Conservation (phyloP, 2,797 vertebrate species). For the Pseudochirops cupreus region DNA sequence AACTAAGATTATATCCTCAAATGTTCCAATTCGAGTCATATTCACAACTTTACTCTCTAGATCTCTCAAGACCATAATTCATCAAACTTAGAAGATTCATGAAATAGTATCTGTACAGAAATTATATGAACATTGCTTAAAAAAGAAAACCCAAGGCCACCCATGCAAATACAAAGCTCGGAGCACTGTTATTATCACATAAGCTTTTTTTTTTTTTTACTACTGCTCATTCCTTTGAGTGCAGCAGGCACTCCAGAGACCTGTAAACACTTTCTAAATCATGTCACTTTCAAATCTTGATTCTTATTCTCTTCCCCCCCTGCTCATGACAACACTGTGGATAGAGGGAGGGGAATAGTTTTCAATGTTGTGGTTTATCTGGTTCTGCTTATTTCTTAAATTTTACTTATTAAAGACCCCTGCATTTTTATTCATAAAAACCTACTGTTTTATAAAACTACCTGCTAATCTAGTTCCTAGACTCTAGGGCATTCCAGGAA, state of each 20-base stretch:
- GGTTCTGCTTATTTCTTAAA: slow-evolving; percentile 31
- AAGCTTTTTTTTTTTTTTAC: background rate
- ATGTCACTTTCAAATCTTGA: background rate
- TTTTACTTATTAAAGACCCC: slow-evolving; percentile 35
- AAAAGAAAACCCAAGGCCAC: background rate
- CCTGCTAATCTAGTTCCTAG: slow-evolving; percentile 44
- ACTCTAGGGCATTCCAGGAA: slow-evolving; percentile 9
- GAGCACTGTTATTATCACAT: background rate
- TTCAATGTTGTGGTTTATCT: background rate
- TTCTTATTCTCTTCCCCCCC: background rate
- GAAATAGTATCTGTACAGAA: background rate
- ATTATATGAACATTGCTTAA: background rate
- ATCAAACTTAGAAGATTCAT: background rate
- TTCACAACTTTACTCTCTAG: background rate
- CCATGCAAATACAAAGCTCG: background rate
- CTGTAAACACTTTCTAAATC: background rate
- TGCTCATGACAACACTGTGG: background rate
- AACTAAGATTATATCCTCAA: background rate
- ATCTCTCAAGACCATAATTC: background rate
- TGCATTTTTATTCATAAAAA: slow-evolving; percentile 4
- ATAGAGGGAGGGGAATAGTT: background rate
- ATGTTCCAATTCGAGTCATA: background rate
- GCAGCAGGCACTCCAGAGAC: background rate
- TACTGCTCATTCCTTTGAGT: background rate
- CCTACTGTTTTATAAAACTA: slow-evolving; percentile 51